Evolutionary conservation across 2,888 invertebrate species (phyloP), one percentile per base, ranked within the genome.

Genomic region (Temnothorax unifasciatus): DNA sequence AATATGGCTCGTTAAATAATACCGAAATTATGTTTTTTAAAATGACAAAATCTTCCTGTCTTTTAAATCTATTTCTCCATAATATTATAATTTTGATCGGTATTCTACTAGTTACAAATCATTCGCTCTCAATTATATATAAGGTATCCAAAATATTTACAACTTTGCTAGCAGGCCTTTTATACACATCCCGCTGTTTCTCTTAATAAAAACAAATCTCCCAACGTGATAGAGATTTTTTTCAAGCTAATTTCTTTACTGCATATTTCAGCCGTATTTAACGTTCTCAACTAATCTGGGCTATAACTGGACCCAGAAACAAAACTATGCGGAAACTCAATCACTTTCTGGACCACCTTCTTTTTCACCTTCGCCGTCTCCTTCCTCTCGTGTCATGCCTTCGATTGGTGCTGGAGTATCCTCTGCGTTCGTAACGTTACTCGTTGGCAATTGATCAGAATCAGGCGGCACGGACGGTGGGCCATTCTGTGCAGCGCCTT

Each of bases 381-480:
- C 96, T 85, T 95, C 96, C 89, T 96, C 96, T 61, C 96, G 94
- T 57, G 96, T 95, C 96, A 96, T 96, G 83, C 95, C 95, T 89
- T 96, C 95, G 52, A 94, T 95, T 11, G 94, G 94, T 13, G 94
- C 93, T 21, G 91, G 88, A 66, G 90, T 75, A 18, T 91, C 92
- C 29, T 92, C 92, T 8, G 85, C 84, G 25, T 87, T 92, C n/a
- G 90, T 83, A 50, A 85, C 86, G 57, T 87, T 90, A 85, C 76
- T 63, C 6, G 90, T 82, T 52, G 91, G 87, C 59, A 87, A n/a
- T 79, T 91, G 90, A 41, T 90, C 92, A 1, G 92, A 88, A 52
- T 87, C 89, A n/a, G 90, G 86, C 18, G 90, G 86, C 11, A 90
- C 86, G 6, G 93, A 92, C 1, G 93, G 93, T 47, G 95, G 94